These are phyloP conservation scores for Steatocranus sp. DNA, from an alignment of 2,797 vertebrate species.

Conservation along the genomic window DNA sequence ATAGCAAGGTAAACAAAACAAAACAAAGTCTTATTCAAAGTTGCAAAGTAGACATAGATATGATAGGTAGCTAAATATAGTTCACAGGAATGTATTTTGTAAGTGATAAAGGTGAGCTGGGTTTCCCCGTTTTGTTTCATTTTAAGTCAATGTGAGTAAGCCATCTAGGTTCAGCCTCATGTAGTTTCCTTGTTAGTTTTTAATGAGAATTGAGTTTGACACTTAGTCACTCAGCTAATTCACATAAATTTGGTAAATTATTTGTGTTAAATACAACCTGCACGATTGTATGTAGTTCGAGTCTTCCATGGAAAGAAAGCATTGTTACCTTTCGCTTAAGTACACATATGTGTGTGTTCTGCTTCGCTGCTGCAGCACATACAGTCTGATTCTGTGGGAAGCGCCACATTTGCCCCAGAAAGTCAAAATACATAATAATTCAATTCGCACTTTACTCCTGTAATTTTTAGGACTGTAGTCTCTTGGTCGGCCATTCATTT, in stretches of 20 bases:
- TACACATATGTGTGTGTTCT: background rate
- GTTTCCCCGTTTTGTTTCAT: background rate
- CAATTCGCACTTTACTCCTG: background rate
- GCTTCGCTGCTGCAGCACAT: background rate
- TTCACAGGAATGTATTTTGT: background rate
- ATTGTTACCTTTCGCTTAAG: background rate
- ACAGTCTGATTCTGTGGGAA: background rate
- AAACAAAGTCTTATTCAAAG: background rate
- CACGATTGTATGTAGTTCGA: background rate
- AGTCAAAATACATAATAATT: background rate
- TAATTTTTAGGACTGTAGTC: background rate
- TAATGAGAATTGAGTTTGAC: background rate
- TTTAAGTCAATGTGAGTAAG: background rate
- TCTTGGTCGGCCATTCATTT: background rate
- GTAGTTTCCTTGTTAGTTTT: background rate
- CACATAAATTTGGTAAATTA: background rate
- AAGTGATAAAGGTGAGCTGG: background rate
- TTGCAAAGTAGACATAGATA: background rate
- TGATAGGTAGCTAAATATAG: background rate
- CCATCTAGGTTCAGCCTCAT: background rate
- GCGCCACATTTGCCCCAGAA: rapidly evolving
- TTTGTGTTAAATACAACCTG: background rate
- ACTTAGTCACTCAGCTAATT: background rate
- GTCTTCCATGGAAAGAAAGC: background rate
- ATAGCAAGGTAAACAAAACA: background rate